A percentile compares a stretch with the other conserved stretches of the same genome.
These are phyloP conservation scores for Epinotia nisella DNA, from an alignment of 2,888 invertebrate species.

Conservation along the genomic window DNA sequence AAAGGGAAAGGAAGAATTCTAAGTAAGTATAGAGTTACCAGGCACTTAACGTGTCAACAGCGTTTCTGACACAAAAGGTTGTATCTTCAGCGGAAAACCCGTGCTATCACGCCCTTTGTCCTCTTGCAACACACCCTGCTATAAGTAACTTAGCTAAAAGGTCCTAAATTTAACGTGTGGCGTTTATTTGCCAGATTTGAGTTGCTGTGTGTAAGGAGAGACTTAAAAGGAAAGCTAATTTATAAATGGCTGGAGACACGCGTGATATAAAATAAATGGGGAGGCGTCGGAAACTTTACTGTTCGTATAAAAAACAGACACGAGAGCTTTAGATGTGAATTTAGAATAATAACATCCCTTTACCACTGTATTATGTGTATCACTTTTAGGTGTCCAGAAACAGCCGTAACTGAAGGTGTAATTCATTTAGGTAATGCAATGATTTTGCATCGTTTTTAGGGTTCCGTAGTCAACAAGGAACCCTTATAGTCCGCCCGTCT, in stretches of 20 bases:
- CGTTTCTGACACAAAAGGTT: background rate
- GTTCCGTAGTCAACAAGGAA: too few species aligned
- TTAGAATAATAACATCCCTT: too few species aligned
- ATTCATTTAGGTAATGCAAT: too few species aligned
- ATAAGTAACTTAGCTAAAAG: slow-evolving; percentile 45
- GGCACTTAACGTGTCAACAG: slow-evolving; percentile 44
- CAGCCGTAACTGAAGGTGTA: too few species aligned
- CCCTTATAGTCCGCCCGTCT: too few species aligned
- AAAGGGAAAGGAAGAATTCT: slow-evolving; percentile 31
- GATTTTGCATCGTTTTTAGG: too few species aligned
- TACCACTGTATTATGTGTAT: too few species aligned
- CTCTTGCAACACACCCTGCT: slow-evolving; percentile 12
- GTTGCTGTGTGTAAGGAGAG: slow-evolving; percentile 16
- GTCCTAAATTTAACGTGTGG: slow-evolving; percentile 28
- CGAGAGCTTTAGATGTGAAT: background rate
- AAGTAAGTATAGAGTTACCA: slow-evolving; percentile 44
- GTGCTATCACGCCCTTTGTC: slow-evolving; percentile 6
- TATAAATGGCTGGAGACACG: slow-evolving; percentile 3
- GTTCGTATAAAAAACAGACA: background rate
- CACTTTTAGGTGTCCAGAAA: too few species aligned
- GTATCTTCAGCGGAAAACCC: background rate
- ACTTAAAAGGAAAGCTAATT: slow-evolving; percentile 12
- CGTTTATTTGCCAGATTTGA: slow-evolving; percentile 25
- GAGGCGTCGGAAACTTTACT: background rate
- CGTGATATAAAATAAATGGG: background rate